Evolutionary conservation across 2,113 vertebrate genomes (phyloP).

Genomic region (Castor canadensis): DNA sequence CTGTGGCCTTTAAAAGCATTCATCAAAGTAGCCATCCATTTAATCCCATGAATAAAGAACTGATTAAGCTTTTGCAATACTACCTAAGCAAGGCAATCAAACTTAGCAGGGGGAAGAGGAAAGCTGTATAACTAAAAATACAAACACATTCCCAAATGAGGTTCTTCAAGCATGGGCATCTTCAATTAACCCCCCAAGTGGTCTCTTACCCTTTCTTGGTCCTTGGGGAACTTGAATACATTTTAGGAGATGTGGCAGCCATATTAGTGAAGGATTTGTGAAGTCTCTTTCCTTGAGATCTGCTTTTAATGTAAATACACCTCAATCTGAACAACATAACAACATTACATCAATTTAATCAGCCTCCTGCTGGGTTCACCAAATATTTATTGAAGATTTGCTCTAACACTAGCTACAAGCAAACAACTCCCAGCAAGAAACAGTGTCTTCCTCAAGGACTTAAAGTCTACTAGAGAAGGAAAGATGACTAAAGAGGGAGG

Average conservation of each 20-base stretch:
- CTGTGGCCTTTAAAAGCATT: conserved; percentile 44
- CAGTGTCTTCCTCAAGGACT: neutral
- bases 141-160: neutral
- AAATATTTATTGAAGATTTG: neutral
- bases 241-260: neutral
- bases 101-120: neutral
- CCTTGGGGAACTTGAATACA: neutral
- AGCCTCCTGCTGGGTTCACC: neutral
- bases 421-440: conserved; percentile 17
- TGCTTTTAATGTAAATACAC: neutral
- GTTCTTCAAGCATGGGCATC: neutral
- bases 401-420: neutral
- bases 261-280: neutral
- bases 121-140: neutral
- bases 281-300: neutral
- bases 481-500: neutral
- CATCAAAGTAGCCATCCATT: neutral
- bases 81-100: neutral
- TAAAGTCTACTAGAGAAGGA: neutral
- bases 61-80: neutral
- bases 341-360: neutral
- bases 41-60: neutral
- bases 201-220: neutral
- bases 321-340: neutral
- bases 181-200: neutral